These are phyloP conservation scores for Aphidoletes aphidimyza DNA, from an alignment of 2,888 invertebrate genomes.

Conservation along the genomic window DNA sequence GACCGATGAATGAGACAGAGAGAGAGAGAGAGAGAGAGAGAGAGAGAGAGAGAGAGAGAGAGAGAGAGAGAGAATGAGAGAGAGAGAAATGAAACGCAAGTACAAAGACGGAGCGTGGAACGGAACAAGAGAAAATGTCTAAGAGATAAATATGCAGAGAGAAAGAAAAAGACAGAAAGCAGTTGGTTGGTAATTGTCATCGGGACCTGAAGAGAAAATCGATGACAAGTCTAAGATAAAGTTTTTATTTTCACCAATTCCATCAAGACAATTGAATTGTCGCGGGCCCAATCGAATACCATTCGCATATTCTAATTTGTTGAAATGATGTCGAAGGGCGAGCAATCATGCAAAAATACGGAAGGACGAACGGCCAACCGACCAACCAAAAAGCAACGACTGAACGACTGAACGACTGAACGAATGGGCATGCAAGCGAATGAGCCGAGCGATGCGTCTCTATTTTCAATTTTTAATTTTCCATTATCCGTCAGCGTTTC, in stretches of 20 bases:
- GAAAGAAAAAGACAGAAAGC: too few species aligned
- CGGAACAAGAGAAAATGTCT: neutral
- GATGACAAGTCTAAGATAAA: constrained; percentile 16
- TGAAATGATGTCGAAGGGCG: neutral
- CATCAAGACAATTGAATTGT: constrained; percentile 38
- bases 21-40: too few species aligned
- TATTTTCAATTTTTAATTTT: constrained; percentile 49
- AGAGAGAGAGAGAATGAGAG: too few species aligned
- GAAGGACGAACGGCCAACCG: too few species aligned
- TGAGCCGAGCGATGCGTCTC: constrained; percentile 4
- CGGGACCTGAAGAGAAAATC: neutral
- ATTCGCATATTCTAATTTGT: constrained; percentile 31
- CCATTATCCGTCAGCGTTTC: constrained; percentile 28
- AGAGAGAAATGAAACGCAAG: too few species aligned
- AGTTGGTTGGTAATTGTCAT: neutral
- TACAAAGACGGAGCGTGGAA: neutral
- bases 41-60: too few species aligned
- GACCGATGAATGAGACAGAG: too few species aligned
- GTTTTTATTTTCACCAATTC: neutral
- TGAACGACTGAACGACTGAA: too few species aligned
- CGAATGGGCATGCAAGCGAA: too few species aligned
- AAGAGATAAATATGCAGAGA: too few species aligned
- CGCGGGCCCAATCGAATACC: constrained; percentile 28
- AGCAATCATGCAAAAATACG: too few species aligned
- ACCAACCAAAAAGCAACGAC: too few species aligned